Conservation (phyloP, 2,888 invertebrate genomes). For the Tetragonisca angustula region DNA sequence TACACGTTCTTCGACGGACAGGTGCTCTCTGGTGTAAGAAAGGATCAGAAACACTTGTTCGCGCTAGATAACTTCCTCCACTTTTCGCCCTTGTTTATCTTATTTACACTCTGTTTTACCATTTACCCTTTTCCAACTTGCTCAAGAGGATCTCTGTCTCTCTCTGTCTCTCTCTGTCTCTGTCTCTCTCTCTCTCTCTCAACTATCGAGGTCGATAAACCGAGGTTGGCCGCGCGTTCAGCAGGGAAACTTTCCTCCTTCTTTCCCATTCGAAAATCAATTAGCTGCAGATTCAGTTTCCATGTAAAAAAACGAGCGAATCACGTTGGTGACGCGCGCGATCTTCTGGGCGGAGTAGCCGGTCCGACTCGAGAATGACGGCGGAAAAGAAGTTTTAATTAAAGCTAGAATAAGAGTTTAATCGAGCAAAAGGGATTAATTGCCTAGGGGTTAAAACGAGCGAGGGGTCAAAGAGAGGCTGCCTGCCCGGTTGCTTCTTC, state of each 20-base stretch:
- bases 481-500: constrained; percentile 32
- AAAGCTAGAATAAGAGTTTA: constrained; percentile 80
- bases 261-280: constrained; percentile 64
- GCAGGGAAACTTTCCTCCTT: constrained; percentile 49
- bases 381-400: constrained; percentile 79
- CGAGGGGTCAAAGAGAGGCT: constrained; percentile 54
- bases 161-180: neutral
- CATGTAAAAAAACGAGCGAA: constrained; percentile 47
- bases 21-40: constrained; percentile 26
- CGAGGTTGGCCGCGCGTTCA: neutral
- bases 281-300: constrained; percentile 67
- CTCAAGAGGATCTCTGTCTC: constrained; percentile 5
- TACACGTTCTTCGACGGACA: constrained; percentile 11
- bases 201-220: neutral
- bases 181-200: neutral
- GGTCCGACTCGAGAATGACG: constrained; percentile 63
- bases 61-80: constrained; percentile 45
- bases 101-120: constrained; percentile 43
- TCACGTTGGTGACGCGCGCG: constrained; percentile 56
- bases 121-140: constrained; percentile 41
- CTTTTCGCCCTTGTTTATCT: constrained; percentile 32
- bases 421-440: constrained; percentile 81
- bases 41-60: constrained; percentile 53
- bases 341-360: constrained; percentile 62
- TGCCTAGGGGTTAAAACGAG: constrained; percentile 68